These are phyloP conservation scores for Malurus cyaneus DNA, from an alignment of 2,113 vertebrate species.

Conservation along the genomic window DNA sequence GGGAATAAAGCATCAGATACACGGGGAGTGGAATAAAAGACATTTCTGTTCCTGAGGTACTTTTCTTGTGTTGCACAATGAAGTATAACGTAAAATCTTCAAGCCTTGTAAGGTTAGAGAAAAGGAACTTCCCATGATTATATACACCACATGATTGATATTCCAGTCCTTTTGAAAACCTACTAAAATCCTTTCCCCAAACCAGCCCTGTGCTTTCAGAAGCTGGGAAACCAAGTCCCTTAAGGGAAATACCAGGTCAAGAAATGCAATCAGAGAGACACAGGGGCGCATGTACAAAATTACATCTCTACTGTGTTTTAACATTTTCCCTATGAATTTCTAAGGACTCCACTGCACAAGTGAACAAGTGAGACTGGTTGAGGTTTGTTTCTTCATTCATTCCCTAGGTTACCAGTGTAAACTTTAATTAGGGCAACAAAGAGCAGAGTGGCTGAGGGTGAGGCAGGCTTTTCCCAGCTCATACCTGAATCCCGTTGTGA, in stretches of 20 bases:
- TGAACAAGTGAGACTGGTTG: neutral
- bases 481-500: conserved; percentile 30
- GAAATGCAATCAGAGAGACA: neutral
- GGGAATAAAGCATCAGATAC: conserved; percentile 51
- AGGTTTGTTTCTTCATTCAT: conserved; percentile 37
- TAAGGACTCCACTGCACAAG: neutral
- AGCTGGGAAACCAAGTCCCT: neutral
- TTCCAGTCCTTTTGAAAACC: neutral
- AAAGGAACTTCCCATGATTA: conserved; percentile 20
- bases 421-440: conserved; percentile 13
- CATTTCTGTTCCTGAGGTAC: conserved; percentile 38
- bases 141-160: neutral
- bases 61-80: conserved; percentile 40
- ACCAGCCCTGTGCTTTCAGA: neutral
- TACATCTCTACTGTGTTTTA: neutral
- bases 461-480: conserved; percentile 17
- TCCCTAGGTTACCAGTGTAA: conserved; percentile 24
- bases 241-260: neutral
- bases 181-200: neutral
- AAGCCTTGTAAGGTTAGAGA: conserved; percentile 34
- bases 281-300: neutral
- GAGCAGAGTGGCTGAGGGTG: neutral
- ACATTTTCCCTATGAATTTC: neutral
- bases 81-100: conserved; percentile 31
- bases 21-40: conserved; percentile 47